A percentile compares a stretch with the other conserved stretches of the same genome.
These are phyloP conservation scores for Pemphredon lugubris DNA, from an alignment of 2,888 invertebrate genomes.

Conservation along the genomic window DNA sequence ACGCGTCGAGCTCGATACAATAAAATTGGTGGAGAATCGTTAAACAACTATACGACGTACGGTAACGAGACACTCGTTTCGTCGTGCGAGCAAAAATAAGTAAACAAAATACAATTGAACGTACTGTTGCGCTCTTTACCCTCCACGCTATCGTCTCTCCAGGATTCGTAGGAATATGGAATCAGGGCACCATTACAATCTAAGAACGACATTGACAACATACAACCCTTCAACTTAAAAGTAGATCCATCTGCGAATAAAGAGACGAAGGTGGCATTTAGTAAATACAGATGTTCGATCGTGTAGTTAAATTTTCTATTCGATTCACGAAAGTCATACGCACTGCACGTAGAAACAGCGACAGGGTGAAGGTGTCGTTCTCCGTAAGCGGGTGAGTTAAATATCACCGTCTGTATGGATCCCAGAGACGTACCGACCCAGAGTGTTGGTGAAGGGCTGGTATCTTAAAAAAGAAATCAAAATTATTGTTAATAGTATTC, in stretches of 20 bases:
- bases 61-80: no score
- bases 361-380: slow-evolving; percentile 94
- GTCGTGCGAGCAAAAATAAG: no score
- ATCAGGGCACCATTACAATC: slow-evolving; percentile 97
- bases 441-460: slow-evolving; percentile 92
- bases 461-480: slow-evolving; percentile 84
- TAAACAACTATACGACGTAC: no score
- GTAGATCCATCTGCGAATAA: slow-evolving; percentile 93
- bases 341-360: slow-evolving; percentile 93
- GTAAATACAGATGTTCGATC: neutral
- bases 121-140: slow-evolving; percentile 78
- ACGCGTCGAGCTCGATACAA: no score
- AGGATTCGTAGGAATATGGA: slow-evolving; percentile 94
- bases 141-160: slow-evolving; percentile 93
- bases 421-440: slow-evolving; percentile 99
- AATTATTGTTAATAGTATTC: no score
- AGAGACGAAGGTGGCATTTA: neutral
- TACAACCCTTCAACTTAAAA: slow-evolving; percentile 97
- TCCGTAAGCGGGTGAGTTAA: slow-evolving; percentile 89
- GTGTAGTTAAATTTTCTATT: no score
- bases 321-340: slow-evolving; percentile 66
- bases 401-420: slow-evolving; percentile 95
- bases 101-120: no score
- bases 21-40: no score
- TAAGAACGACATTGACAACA: slow-evolving; percentile 96